Evolutionary conservation across 2,113 vertebrate genomes (phyloP), one percentile per base, ranked within the genome.

Genomic region (Tringa solitaria): DNA sequence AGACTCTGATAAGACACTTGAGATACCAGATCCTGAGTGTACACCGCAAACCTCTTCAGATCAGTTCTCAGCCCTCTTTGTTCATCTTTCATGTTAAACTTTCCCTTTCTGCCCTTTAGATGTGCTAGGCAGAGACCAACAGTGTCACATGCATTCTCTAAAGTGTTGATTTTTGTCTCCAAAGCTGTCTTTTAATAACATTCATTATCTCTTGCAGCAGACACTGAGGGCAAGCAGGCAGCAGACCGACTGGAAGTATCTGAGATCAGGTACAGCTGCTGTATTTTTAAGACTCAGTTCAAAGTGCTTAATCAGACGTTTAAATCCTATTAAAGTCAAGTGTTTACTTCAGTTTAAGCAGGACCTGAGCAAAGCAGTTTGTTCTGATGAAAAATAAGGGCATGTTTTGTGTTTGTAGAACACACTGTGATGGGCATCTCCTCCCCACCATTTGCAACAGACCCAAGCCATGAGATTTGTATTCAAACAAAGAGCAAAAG

Each of bases 301-400:
- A 73, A 80, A 70, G 24, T 8, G 32, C 45, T 69, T 83, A 69
- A 94, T 74, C 45, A 84, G 10, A 26, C 2, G 4, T 69, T 57
- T 67, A 86, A 93, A 92, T 69, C 78, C 50, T 41, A 51, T 65
- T 92, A 64, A 90, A 93, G 89, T 79, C 61, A 92, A 61, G 53
- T 77, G 50, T 88, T 94, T 95, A 43, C 57, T 76, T 88, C 75
- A 41, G 26, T 60, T 81, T 85, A 61, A 89, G 51, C 26, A 78
- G 37, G 28, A 75, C 35, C 39, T 9, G 41, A 60, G 24, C 43
- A 87, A 82, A 91, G 27, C 18, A 14, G n/a, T 22, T 81, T 64
- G n/a, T 70, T 72, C 57, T 46, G n/a, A 68, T 37, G 33, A 39
- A 78, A 78, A 89, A 63, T 16, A 46, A 75, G 16, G 73, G 5